These are phyloP conservation scores for Aeoliscus strigatus DNA, from an alignment of 2,797 vertebrate species.

Conservation along the genomic window DNA sequence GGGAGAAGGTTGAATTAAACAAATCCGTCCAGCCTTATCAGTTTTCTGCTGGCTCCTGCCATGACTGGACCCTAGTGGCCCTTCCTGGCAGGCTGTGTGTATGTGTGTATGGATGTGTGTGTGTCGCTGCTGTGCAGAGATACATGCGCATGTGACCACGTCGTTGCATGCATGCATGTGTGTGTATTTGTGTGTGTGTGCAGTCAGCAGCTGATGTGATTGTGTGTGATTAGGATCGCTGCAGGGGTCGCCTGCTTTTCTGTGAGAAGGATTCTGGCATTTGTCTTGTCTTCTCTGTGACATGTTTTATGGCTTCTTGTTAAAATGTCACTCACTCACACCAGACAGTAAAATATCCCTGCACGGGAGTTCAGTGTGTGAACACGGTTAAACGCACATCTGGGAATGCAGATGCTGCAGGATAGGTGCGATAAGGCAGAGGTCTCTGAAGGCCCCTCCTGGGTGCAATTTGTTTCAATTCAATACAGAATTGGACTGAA, in stretches of 20 bases:
- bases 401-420: constrained; percentile 37
- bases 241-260: constrained; percentile 42
- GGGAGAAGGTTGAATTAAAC: constrained; percentile 34
- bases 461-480: constrained; percentile 49
- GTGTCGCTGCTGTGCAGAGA: constrained; percentile 6
- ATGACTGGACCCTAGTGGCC: constrained; percentile 47
- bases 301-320: constrained; percentile 65
- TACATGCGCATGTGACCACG: no score
- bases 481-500: constrained; percentile 31
- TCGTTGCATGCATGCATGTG: constrained; percentile 13
- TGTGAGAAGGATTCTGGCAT: constrained; percentile 48
- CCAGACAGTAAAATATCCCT: constrained; percentile 45
- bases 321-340: constrained; percentile 65
- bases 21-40: constrained; percentile 60
- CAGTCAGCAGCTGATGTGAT: constrained; percentile 62
- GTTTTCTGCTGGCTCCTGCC: constrained; percentile 42
- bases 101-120: constrained; percentile 11
- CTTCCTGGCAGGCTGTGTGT: constrained; percentile 25
- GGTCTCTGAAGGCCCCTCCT: constrained; percentile 20
- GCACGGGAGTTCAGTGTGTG: constrained; percentile 36
- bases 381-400: constrained; percentile 48
- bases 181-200: constrained; percentile 14
- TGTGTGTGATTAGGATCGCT: constrained; percentile 58
- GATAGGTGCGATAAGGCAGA: constrained; percentile 32
- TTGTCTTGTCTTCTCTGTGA: constrained; percentile 42